Conservation (phyloP, 2,888 invertebrate species). For the Acleris emargana region DNA sequence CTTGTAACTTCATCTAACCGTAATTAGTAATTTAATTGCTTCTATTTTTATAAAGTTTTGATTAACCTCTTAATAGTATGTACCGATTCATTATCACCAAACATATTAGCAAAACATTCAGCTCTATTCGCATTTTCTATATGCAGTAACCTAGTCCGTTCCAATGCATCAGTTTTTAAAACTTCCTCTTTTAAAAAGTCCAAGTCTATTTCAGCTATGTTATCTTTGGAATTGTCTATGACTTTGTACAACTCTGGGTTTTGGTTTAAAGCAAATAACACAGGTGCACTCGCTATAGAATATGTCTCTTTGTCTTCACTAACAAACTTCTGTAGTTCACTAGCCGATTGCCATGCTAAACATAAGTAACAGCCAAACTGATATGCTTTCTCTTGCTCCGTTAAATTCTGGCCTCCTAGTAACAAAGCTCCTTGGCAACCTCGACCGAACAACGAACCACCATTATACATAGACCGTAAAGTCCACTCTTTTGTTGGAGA, state of each 20-base stretch:
- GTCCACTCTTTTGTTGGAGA: slow-evolving; percentile 89
- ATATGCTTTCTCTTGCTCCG: slow-evolving; percentile 88
- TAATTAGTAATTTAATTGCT: not conserved
- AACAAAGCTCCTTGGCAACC: slow-evolving; percentile 92
- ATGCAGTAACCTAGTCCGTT: slow-evolving; percentile 63
- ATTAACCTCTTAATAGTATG: slow-evolving; percentile 70
- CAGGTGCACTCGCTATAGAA: slow-evolving; percentile 91
- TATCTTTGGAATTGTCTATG: slow-evolving; percentile 81
- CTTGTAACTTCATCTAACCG: too few species aligned
- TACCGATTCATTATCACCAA: slow-evolving; percentile 67
- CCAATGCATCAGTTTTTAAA: slow-evolving; percentile 66
- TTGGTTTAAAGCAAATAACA: slow-evolving; percentile 90
- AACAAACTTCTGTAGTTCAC: slow-evolving; percentile 69
- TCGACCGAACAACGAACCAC: slow-evolving; percentile 87
- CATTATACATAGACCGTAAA: slow-evolving; percentile 87
- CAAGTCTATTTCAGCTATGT: slow-evolving; percentile 85
- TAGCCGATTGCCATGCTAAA: slow-evolving; percentile 90
- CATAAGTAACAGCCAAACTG: slow-evolving; percentile 92
- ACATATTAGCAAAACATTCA: slow-evolving; percentile 56
- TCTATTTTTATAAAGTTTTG: slow-evolving; percentile 46
- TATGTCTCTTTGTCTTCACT: slow-evolving; percentile 84
- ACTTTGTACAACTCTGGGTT: slow-evolving; percentile 86
- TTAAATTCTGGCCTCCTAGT: slow-evolving; percentile 86
- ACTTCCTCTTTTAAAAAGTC: slow-evolving; percentile 72
- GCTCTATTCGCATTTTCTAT: slow-evolving; percentile 65